These are phyloP conservation scores for Perognathus longimembris DNA, from an alignment of 2,113 vertebrate species.

Conservation along the genomic window DNA sequence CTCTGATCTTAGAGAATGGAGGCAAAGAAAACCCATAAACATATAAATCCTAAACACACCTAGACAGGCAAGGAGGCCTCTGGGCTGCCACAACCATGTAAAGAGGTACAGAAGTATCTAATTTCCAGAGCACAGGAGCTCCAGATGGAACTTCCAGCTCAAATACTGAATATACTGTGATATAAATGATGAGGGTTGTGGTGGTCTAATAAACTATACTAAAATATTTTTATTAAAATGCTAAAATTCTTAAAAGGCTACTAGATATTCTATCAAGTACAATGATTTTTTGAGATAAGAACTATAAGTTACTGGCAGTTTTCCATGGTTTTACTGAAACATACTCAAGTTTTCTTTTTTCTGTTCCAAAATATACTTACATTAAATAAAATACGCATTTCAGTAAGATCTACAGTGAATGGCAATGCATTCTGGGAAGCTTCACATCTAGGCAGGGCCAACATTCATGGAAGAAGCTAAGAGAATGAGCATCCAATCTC, in stretches of 20 bases:
- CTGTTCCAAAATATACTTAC: slow-evolving; percentile 74
- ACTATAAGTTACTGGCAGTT: not conserved
- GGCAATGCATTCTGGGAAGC: slow-evolving; percentile 64
- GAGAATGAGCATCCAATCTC: slow-evolving; percentile 70
- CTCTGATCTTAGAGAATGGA: not conserved
- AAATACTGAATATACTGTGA: not conserved
- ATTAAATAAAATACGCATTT: slow-evolving; percentile 77
- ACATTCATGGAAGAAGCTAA: slow-evolving; percentile 10
- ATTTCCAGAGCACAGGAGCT: not conserved
- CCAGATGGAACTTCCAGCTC: not conserved
- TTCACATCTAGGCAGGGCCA: slow-evolving; percentile 47
- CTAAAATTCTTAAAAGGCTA: not conserved
- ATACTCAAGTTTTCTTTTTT: slow-evolving; percentile 4
- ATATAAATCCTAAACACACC: not conserved
- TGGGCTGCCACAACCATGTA: not conserved
- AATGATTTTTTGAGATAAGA: not conserved
- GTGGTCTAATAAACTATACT: not conserved
- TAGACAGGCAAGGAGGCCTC: not conserved
- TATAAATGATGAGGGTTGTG: slow-evolving; percentile 33
- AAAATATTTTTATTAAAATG: not conserved
- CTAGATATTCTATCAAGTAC: not conserved
- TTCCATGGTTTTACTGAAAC: not conserved
- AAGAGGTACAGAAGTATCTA: not conserved
- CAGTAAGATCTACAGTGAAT: slow-evolving; percentile 70
- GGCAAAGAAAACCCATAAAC: slow-evolving; percentile 20